Evolutionary conservation across 1,140 invertebrate species (phyloP), one percentile per base, ranked within the genome.

Genomic region (Batillaria attramentaria): DNA sequence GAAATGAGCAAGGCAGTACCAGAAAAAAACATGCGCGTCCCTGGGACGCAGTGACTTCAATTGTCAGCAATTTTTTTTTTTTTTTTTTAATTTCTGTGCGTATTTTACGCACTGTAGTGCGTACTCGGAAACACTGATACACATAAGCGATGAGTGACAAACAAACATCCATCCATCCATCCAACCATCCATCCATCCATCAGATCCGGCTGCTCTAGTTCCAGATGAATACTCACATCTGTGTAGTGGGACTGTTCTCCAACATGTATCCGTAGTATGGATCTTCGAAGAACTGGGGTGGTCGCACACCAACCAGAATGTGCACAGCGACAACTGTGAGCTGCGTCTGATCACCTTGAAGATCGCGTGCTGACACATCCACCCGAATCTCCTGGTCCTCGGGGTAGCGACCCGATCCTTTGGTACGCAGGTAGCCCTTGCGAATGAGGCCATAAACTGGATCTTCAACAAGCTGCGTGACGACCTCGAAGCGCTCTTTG

Each of bases 271-370:
- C 87, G 65, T 57, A 65, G 69, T 84, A 88, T 20, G 82, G 83
- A 72, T 84, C 80, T 54, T 84, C 73, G 75, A 82, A 88, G 75
- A 88, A 85, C 81, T 88, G 87, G 24, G 87, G 87, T 20, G 84
- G 83, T 57, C 85, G 73, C 10, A 79, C 70, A 1, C 87, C 87
- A 5, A 85, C 84, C 35, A 83, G 72, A 10, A 88, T 83, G 28
- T 81, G 75, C 4, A 88, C 83, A 3, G 74, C 77, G 28, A 69
- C 69, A 16, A 77, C 65, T 0, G 79, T 72, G 18, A 60, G 66
- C 42, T 80, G 79, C 4, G 77, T 43, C 8, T 65, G 68, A 4
- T 73, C 77, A 20, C 80, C 83, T 8, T 66, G 68, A 3, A 81
- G 62, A 41, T 87, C 86, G 72, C 81, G 81, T 20, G 86, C 86